Conservation (phyloP, 2,113 vertebrate species). For the Gadus chalcogrammus region DNA sequence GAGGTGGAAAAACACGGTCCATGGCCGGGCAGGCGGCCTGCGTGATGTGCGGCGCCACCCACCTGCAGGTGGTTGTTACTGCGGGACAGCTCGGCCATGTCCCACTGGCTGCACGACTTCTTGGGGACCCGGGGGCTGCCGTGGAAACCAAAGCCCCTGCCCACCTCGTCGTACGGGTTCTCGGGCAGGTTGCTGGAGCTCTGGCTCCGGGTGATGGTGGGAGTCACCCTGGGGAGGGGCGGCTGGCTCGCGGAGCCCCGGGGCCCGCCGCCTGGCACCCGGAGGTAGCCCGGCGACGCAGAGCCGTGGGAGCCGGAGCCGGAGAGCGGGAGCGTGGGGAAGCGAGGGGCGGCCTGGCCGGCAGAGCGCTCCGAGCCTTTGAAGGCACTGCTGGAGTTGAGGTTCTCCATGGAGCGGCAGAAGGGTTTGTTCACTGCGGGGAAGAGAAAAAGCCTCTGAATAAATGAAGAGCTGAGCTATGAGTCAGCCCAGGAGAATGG, state of each 20-base stretch:
- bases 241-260: neutral
- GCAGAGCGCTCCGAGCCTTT: conserved; percentile 25
- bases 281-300: conserved; percentile 44
- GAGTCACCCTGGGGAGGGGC: conserved; percentile 45
- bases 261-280: conserved; percentile 34
- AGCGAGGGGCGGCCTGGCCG: conserved; percentile 22
- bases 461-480: too few relatives aligned
- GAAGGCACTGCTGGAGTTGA: conserved; percentile 66
- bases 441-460: conserved; percentile 8
- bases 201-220: conserved; percentile 69
- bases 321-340: conserved; percentile 51
- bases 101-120: conserved; percentile 72
- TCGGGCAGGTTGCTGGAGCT: conserved; percentile 72
- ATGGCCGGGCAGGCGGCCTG: too few relatives aligned
- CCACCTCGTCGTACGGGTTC: conserved; percentile 53
- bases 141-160: conserved; percentile 28
- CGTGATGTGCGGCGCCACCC: conserved; percentile 6
- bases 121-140: conserved; percentile 36
- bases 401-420: conserved; percentile 76
- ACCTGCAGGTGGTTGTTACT: conserved; percentile 65
- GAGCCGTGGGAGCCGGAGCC: conserved; percentile 41
- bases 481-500: too few relatives aligned
- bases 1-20: too few relatives aligned
- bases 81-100: conserved; percentile 47
- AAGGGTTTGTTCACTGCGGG: conserved; percentile 55